These are phyloP conservation scores for Fragum fragum DNA, from an alignment of 2,888 invertebrate species.

Conservation along the genomic window DNA sequence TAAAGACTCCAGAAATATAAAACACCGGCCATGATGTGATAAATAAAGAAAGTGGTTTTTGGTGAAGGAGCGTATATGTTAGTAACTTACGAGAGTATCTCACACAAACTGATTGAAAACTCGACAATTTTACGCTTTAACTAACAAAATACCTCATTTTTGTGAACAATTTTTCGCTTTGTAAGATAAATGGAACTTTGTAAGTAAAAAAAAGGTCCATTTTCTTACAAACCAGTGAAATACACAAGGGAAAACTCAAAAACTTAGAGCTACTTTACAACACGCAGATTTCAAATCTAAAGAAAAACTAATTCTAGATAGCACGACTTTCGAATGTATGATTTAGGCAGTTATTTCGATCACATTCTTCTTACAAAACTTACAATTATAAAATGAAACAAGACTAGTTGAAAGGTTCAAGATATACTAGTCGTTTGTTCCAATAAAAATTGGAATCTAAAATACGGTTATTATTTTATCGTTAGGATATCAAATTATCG, in stretches of 20 bases:
- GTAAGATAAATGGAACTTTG: neutral
- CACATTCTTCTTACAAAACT: neutral
- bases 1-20: neutral
- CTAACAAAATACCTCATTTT: constrained; percentile 14
- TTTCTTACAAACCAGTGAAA: neutral
- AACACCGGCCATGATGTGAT: constrained; percentile 23
- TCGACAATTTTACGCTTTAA: constrained; percentile 5
- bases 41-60: constrained; percentile 14
- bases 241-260: too few species aligned
- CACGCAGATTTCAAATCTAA: too few species aligned
- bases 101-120: constrained; percentile 4
- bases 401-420: too few species aligned
- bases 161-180: neutral
- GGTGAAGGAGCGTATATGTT: constrained; percentile 2
- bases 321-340: too few species aligned
- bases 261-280: too few species aligned
- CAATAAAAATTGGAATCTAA: too few species aligned
- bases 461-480: too few species aligned
- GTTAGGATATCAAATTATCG: too few species aligned
- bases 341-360: neutral
- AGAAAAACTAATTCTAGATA: too few species aligned
- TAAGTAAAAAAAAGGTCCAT: neutral
- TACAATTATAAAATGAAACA: neutral
- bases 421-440: too few species aligned
- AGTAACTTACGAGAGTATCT: constrained; percentile 3